A percentile compares a stretch with the other conserved stretches of the same genome.
Evolutionary conservation across 1,140 invertebrate species (phyloP).

Genomic region (Nylanderia fulva): DNA sequence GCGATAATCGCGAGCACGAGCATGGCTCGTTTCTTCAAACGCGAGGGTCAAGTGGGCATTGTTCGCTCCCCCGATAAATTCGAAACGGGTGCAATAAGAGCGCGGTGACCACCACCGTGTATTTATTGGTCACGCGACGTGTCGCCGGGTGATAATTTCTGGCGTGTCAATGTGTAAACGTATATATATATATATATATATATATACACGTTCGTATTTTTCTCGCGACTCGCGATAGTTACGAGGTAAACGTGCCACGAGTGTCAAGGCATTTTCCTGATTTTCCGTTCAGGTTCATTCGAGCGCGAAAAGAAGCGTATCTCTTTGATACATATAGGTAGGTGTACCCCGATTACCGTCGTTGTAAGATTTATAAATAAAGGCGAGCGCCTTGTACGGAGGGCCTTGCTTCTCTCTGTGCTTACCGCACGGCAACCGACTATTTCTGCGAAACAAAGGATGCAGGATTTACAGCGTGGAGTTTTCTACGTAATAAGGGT

Average conservation of each 20-base stretch:
- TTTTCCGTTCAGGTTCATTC: slow-evolving; percentile 3
- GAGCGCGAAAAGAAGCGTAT: slow-evolving; percentile 7
- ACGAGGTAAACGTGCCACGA: slow-evolving; percentile 34
- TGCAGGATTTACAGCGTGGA: slow-evolving; percentile 17
- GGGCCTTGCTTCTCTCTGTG: background rate
- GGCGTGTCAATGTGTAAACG: slow-evolving; percentile 10
- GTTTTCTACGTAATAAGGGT: slow-evolving; percentile 34
- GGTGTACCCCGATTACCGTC: no score
- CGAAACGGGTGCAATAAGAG: slow-evolving; percentile 23
- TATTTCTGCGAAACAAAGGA: slow-evolving; percentile 46
- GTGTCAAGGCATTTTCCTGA: slow-evolving; percentile 14
- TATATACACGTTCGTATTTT: slow-evolving; percentile 49
- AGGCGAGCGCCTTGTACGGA: background rate
- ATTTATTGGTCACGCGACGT: slow-evolving; percentile 21
- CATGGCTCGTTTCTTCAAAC: slow-evolving; percentile 1
- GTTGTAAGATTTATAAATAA: slow-evolving; percentile 38
- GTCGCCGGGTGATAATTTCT: slow-evolving; percentile 31
- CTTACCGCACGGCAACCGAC: background rate
- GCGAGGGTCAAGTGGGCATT: slow-evolving; percentile 13
- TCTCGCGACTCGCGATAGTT: slow-evolving; percentile 29
- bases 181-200: no score
- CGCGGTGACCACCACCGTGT: background rate
- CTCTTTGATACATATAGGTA: slow-evolving; percentile 32
- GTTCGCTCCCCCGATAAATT: slow-evolving; percentile 33
- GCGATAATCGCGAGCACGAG: background rate